A percentile compares a stretch with the other conserved stretches of the same genome.
Evolutionary conservation across 2,113 vertebrate genomes (phyloP).

Genomic region (Ptilorrhoa leucosticta): DNA sequence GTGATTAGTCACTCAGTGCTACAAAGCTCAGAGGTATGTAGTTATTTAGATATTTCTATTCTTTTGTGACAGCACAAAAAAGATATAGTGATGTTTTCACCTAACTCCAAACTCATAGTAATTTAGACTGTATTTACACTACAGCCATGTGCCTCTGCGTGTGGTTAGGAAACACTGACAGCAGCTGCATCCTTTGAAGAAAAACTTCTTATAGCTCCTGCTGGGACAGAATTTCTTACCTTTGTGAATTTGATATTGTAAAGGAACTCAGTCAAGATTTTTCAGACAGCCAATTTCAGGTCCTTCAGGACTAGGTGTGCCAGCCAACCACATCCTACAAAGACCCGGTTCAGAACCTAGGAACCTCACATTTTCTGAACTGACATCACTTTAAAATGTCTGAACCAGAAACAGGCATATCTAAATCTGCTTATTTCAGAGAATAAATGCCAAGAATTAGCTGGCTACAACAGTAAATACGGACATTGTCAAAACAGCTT

Average conservation of each 20-base stretch:
- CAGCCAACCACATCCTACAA: background rate
- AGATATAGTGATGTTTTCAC: background rate
- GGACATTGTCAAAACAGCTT: background rate
- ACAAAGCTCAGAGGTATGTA: background rate
- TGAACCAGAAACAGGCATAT: background rate
- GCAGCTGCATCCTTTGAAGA: background rate
- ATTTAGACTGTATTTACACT: background rate
- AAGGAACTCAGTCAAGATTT: background rate
- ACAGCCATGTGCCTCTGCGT: background rate
- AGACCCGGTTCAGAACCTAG: background rate
- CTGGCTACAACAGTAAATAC: background rate
- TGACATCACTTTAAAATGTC: background rate
- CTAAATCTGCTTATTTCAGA: background rate
- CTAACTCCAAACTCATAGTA: background rate
- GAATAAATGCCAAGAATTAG: background rate
- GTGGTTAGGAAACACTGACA: background rate
- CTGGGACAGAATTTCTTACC: background rate
- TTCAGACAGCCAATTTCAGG: background rate
- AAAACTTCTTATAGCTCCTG: background rate
- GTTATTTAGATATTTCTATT: background rate
- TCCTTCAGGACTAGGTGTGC: background rate
- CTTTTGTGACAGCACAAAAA: background rate
- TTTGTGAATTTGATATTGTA: background rate
- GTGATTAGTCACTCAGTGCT: background rate
- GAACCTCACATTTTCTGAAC: background rate